Evolutionary conservation across 2,797 vertebrate genomes (phyloP).

Genomic region (Mus spretus): DNA sequence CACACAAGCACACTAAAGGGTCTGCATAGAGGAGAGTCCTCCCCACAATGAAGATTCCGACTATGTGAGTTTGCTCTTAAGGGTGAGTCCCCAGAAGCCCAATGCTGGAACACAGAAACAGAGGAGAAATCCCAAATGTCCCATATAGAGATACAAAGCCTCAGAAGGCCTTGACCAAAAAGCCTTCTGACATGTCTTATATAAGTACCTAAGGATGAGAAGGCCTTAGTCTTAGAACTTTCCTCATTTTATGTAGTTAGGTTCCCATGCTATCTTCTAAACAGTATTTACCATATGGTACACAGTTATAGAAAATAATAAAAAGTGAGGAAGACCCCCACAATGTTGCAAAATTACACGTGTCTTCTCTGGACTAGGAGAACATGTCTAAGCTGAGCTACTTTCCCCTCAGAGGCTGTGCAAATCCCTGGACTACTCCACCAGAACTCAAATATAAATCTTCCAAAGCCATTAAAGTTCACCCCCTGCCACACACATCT

Average conservation of each 20-base stretch:
- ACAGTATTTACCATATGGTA: neutral
- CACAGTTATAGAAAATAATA: neutral
- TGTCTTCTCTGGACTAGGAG: neutral
- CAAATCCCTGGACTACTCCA: neutral
- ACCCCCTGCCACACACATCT: too few species aligned
- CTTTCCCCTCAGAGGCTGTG: neutral
- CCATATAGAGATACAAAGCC: neutral
- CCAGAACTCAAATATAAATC: neutral
- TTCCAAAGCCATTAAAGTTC: neutral
- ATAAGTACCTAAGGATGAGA: neutral
- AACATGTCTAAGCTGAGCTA: neutral
- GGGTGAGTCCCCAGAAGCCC: too few species aligned
- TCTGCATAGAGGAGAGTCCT: neutral
- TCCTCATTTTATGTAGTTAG: neutral
- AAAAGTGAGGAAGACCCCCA: neutral
- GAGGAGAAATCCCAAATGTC: neutral
- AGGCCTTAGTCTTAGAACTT: neutral
- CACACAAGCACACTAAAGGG: neutral
- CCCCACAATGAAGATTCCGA: neutral
- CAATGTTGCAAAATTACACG: accelerated
- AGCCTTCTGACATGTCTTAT: neutral
- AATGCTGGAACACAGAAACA: neutral
- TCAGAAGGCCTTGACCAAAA: neutral
- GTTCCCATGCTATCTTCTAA: neutral
- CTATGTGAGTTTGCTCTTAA: neutral